Evolutionary conservation across 2,888 invertebrate genomes (phyloP), one percentile per base, ranked within the genome.

Genomic region (Phengaris alcon): DNA sequence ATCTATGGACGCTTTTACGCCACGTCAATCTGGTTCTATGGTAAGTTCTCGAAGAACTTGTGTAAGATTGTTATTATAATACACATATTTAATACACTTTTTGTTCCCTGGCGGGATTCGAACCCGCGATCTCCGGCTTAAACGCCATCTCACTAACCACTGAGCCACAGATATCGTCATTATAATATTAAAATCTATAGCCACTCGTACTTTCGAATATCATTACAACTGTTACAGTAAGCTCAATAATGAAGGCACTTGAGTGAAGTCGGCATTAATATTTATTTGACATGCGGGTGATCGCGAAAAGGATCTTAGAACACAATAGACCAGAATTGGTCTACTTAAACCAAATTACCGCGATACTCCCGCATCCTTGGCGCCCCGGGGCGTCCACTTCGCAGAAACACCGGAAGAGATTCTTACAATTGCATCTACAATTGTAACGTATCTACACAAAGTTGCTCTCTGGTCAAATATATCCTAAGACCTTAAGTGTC

Each of bases 271-370:
- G 81, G 81, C 84, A 87, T 88, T 87, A 87, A 88, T 87, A 89
- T 85, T 83, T 87, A 89, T 90, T 89, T 85, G 81, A 77, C 84
- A 91, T 93, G 93, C 93, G 93, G 93, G 93, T 85, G 80, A 80
- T 83, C 79, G 82, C 82, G 90, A 88, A 91, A 87, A 87, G 78
- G 88, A 89, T 90, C 91, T 91, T 91, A 83, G 84, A 70, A 57
- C 82, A 87, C 87, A 92, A 92, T 91, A 86, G 88, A 80, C 82
- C 81, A 83, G 84, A 89, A 90, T 92, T 90, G 89, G 88, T 85
- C 87, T 90, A 89, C 93, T 92, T 88, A 86, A 84, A 85, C 87
- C 88, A 90, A 93, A 93, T 93, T 92, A 90, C 90, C 91, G 86
- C 84, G 88, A 89, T 89, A 73, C 75, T 86, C 93, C 93, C 92